These are phyloP conservation scores for Balearica regulorum DNA, from an alignment of 2,797 vertebrate genomes.

Conservation along the genomic window DNA sequence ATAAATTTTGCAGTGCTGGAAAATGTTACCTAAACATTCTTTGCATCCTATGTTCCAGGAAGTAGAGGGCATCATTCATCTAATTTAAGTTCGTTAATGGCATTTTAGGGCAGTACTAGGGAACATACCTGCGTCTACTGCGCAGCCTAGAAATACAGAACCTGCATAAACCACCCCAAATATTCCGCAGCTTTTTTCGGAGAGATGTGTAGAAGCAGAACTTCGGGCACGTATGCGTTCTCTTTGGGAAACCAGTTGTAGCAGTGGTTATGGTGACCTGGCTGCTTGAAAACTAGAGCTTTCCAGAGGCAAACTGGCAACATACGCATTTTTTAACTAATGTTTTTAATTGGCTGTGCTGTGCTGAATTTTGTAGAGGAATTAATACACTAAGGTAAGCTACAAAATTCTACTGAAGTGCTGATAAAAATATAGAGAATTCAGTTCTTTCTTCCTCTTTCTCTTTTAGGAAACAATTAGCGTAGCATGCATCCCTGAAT, in stretches of 20 bases:
- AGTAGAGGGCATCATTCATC: neutral
- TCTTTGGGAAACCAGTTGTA: neutral
- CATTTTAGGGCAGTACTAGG: neutral
- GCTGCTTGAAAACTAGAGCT: neutral
- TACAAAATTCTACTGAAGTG: neutral
- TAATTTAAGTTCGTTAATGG: neutral
- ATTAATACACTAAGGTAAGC: neutral
- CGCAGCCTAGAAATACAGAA: neutral
- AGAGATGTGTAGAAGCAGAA: neutral
- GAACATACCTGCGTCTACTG: neutral
- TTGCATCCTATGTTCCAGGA: neutral
- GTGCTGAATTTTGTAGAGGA: neutral
- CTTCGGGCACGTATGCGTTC: fast-evolving
- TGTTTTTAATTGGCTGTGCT: neutral
- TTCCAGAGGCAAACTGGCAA: neutral
- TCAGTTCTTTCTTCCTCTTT: slow-evolving; percentile 12
- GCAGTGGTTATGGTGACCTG: neutral
- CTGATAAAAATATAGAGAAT: neutral
- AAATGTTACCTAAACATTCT: neutral
- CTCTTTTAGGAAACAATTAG: slow-evolving; percentile 29
- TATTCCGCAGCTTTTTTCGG: neutral
- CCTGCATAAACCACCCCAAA: neutral
- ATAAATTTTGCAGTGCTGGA: neutral
- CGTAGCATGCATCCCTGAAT: neutral
- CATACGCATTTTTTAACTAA: neutral